Evolutionary conservation across 2,888 invertebrate species (phyloP), one percentile per base, ranked within the genome.

Genomic region (Elaeidobius kamerunicus): DNA sequence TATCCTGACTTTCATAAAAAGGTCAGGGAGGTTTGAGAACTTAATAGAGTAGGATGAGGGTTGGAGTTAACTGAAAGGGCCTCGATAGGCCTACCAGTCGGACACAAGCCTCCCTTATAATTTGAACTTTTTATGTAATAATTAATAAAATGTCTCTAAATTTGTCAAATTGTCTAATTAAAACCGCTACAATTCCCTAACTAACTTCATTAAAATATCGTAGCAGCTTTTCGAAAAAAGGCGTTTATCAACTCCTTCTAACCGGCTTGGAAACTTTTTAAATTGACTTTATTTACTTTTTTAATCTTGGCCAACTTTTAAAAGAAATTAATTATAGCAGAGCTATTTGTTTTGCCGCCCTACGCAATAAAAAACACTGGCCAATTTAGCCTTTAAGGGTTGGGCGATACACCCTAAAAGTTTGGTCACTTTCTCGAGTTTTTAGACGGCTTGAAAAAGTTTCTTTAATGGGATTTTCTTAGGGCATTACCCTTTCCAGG

Each of bases 211-310:
- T 30, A 30, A 6, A 9, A 30, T 7, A 12, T 12, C 30, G 12
- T 12, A 30, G 30, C 30, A 30, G 30, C 3, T 30, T 30, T 30
- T 11, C 30, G 12, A 30, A 23, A 23, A 23, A 23, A 30, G 12
- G 12, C 17, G 15, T 12, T 45, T 36, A 36, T 36, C 20, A 45
- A 36, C 36, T 15, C 23, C n/a, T n/a, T 30, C 28, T 16, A 4
- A 39, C 39, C 30, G 11, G 19, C 15, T 20, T 16, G 17, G 28
- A 27, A 47, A 45, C 28, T 38, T 47, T 47, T 32, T 39, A 39
- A 47, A 47, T 47, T 39, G 43, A 34, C 43, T 43, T 43, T 43
- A 43, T 43, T 43, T 39, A 47, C 47, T 47, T 39, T 47, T 47
- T 47, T 47, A 38, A 39, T 47, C 47, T 38, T 28, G 11, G n/a